Evolutionary conservation across 2,113 vertebrate species (phyloP), one percentile per base, ranked within the genome.

Genomic region (Pionites leucogaster): DNA sequence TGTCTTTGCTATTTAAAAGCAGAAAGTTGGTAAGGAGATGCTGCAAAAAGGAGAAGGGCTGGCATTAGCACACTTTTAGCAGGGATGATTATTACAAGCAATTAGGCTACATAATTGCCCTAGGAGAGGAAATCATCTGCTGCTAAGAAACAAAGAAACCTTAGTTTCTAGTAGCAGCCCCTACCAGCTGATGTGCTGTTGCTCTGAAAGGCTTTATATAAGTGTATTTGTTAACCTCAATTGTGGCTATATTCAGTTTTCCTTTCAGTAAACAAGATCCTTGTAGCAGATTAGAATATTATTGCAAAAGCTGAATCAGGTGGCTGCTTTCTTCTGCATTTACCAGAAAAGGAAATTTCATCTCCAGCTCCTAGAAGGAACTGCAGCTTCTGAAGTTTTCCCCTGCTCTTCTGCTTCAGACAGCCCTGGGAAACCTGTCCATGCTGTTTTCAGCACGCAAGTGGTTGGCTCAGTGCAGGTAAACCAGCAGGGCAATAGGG

Each of bases 81-180:
- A 79, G 60, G 79, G 82, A 76, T 91, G 83, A 87, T 96, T 96
- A 92, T 96, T 96, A 86, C 82, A 92, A 94, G 72, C 94, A 94
- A 96, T 97, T 95, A 92, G 60, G 84, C 80, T 59, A 44, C 57
- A 68, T 87, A 94, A 97, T 86, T 94, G 91, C 86, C 92, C 80
- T 74, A 81, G 49, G 82, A 90, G 78, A 94, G 89, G 89, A 97
- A 97, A 95, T 97, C 86, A 86, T 76, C 63, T 31, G 97, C 96
- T 93, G n/a, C 86, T 62, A 33, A 93, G 90, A 95, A 95, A 96
- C 96, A 96, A 97, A 97, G 94, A 92, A 86, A 60, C 24, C 78
- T 93, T 86, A 60, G 84, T 94, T 83, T 82, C 64, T 37, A 86
- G 82, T 33, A 93, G 92, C 86, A n/a, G 35, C 81, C 70, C n/a